Base-by-base conservation (phyloP, 64 coral and sea anemone species). In the Montipora cactus region DNA sequence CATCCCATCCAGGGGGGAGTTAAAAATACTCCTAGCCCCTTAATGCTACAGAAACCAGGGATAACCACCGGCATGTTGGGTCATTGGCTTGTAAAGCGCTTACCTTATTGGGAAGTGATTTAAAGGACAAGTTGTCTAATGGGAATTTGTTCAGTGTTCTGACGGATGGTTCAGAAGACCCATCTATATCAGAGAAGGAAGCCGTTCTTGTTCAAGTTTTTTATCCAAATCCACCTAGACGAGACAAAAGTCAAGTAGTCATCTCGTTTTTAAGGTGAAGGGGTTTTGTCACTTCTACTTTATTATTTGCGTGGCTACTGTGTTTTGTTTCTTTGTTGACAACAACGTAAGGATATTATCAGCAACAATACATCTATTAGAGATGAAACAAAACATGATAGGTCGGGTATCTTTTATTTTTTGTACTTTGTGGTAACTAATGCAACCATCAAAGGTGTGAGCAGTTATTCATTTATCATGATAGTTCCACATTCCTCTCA, bases 121-220 rank as follows among this genome's bases (percentile, higher is more conserved):
- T 96, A 66, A 48, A 81, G 81, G 78, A 96, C 71, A 48, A 96
- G 95, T 90, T 96, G 77, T 22, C 1, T 25, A 25, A 1, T 25
- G 25, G 25, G 25, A 25, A 86, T 74, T 96, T 96, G 81, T 92
- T 92, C 49, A 96, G 95, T 89, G 95, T 93, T 14, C 73, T 96
- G 61, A 83, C 73, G 68, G 90, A 96, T 84, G 86, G 90, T 19
- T 96, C 90, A 14, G 71, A 81, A 50, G 94, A 96, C 92, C 86
- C 90, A 69, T 96, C 0, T 13, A 76, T 88, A 84, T 52, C 87
- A 5, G 95, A 90, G 90, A 96, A 93, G 23, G 87, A 84, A 89
- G 90, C 90, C 76, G 49, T 96, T 75, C 89, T 96, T 90, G 87
- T 90, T 45, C 90, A 93, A 73, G 88, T 73, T 73, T 62, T 96